phyloP scores from a whole-genome alignment of 2,797 vertebrate genomes.

The Falco cherrug region DNA sequence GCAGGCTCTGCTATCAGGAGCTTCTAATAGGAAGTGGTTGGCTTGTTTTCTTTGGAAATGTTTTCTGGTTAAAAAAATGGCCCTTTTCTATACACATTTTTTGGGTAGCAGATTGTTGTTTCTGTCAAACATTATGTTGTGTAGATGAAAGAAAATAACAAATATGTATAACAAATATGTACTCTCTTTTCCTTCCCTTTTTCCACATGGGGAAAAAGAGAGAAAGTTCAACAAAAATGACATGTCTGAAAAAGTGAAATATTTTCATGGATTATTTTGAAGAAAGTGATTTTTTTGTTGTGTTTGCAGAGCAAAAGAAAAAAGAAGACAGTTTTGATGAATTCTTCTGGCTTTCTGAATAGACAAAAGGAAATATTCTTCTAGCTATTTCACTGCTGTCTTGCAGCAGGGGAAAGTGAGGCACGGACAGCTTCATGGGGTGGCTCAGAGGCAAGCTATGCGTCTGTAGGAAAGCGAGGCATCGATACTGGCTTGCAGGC shows the following conservation, averaged over 20 bases:
- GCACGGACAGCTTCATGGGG: neutral
- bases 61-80: neutral
- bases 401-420: slow-evolving; percentile 6
- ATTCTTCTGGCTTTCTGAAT: neutral
- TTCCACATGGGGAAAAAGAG: neutral
- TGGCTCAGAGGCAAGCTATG: neutral
- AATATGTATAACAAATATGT: neutral
- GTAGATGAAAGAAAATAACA: neutral
- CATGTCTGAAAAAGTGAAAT: neutral
- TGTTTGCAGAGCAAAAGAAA: neutral
- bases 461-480: neutral
- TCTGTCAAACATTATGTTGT: slow-evolving; percentile 14
- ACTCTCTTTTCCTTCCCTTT: neutral
- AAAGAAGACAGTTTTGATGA: neutral
- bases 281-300: neutral
- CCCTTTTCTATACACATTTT: neutral
- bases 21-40: slow-evolving; percentile 15
- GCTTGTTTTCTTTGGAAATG: neutral
- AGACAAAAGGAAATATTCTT: neutral
- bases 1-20: neutral
- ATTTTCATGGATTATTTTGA: slow-evolving; percentile 17
- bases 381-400: neutral
- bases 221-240: neutral
- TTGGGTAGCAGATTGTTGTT: neutral
- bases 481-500: neutral